Evolutionary conservation across 1,140 invertebrate species (phyloP).

Genomic region (Scaptomyza graminum): DNA sequence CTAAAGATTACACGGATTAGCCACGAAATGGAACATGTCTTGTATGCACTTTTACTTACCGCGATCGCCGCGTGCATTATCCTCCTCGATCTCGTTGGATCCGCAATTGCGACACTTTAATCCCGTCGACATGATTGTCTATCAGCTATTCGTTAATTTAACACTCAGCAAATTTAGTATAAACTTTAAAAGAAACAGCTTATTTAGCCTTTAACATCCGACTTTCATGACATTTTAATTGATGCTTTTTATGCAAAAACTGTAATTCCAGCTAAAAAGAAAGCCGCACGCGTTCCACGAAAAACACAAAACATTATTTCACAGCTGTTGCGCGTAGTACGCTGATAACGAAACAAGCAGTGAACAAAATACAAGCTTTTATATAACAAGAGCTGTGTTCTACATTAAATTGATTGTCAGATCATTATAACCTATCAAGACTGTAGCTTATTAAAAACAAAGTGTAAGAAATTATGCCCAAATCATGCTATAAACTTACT

Average conservation of each 20-base stretch:
- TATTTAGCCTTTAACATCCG: not conserved
- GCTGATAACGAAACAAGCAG: not conserved
- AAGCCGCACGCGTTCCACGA: not conserved
- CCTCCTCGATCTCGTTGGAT: conserved; percentile 96
- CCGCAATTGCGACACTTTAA: conserved; percentile 95
- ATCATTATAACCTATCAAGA: not conserved
- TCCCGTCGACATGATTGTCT: conserved; percentile 68
- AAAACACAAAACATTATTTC: conserved; percentile 3
- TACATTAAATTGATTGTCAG: not conserved
- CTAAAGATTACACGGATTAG: conserved; percentile 66
- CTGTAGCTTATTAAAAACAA: not conserved
- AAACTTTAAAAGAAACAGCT: not conserved
- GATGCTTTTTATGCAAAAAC: not conserved
- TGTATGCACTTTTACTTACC: conserved; percentile 31
- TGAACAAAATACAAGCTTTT: not conserved
- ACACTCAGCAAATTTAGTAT: conserved; percentile 1
- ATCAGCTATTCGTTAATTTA: conserved; percentile 2
- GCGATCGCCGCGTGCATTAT: conserved; percentile 94
- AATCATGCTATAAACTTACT: not conserved
- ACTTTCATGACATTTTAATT: conserved; percentile 13
- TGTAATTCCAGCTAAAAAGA: conserved; percentile 5
- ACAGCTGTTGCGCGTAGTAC: conserved; percentile 17
- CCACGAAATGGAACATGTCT: too few species aligned
- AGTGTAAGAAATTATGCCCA: not conserved
- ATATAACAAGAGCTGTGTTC: not conserved